phyloP scores from a whole-genome alignment of 2,113 vertebrate genomes.

The rabbit (Oryctolagus cuniculus) region mOryCun1.1 NC_091448.1:15571501-15572000 shows the following conservation, averaged over 20 bases:
- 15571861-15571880: not conserved
- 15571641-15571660: not conserved
- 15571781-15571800: constrained; percentile 7
- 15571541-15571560: not conserved
- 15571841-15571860: not conserved
- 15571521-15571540: not conserved
- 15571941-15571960: too few species aligned
- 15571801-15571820: not conserved
- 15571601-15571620: constrained; percentile 6
- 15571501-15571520: not conserved
- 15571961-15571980: too few species aligned
- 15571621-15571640: not conserved
- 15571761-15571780: not conserved
- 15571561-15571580: not conserved
- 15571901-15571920: not conserved
- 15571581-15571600: constrained; percentile 1
- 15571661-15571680: not conserved
- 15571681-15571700: not conserved
- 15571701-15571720: not conserved
- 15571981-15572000: too few species aligned
- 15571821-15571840: not conserved
- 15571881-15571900: constrained; percentile 3
- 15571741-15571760: not conserved
- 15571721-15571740: not conserved
- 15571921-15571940: too few species aligned